Conservation (phyloP, 2,888 invertebrate genomes). For the Nysson spinosus region DNA sequence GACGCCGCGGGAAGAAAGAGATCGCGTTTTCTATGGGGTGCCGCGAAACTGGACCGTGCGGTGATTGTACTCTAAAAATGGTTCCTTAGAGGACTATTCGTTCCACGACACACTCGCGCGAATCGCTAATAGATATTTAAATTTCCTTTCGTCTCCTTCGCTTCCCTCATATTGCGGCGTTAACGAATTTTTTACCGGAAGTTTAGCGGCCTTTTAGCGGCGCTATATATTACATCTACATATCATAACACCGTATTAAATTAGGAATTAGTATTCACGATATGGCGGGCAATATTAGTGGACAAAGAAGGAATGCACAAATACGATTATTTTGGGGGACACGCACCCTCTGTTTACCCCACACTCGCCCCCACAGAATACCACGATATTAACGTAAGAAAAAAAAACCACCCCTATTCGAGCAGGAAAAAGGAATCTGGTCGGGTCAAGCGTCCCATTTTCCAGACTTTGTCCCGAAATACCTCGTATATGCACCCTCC, state of each 20-base stretch:
- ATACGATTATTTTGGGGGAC: too few relatives aligned
- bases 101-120: not conserved
- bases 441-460: slow-evolving; percentile 43
- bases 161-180: not conserved
- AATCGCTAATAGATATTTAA: not conserved
- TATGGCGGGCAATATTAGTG: too few relatives aligned
- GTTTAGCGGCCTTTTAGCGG: too few relatives aligned
- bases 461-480: slow-evolving; percentile 43
- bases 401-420: slow-evolving; percentile 4
- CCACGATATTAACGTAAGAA: slow-evolving; percentile 11
- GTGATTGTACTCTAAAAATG: not conserved
- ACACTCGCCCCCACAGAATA: not conserved
- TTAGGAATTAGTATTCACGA: slow-evolving; percentile 15
- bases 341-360: not conserved
- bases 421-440: slow-evolving; percentile 1
- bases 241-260: too few relatives aligned
- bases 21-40: not conserved
- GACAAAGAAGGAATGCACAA: too few relatives aligned
- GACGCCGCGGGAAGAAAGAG: slow-evolving; percentile 23
- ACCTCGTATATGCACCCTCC: slow-evolving; percentile 46
- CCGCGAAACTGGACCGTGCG: slow-evolving; percentile 24
- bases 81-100: not conserved
- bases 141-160: not conserved
- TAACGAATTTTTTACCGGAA: not conserved
- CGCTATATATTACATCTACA: too few relatives aligned